Percentiles rank a stretch among this genome's conserved stretches.
These are phyloP conservation scores for Trachythela sp. DNA, from an alignment of 64 coral and sea anemone species.

Conservation along the genomic window DNA sequence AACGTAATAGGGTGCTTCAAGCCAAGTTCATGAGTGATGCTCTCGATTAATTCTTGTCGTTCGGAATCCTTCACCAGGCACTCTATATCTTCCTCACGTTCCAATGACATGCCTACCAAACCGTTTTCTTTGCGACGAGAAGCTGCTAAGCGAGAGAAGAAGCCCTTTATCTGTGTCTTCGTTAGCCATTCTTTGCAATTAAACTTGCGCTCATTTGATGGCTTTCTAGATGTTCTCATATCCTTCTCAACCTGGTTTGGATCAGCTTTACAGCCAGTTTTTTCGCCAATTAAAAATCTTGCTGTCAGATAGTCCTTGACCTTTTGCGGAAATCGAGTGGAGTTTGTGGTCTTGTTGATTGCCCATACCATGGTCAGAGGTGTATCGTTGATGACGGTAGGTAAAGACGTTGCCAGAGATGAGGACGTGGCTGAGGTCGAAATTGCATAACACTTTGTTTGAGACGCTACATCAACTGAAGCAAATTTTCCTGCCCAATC, in stretches of 20 bases:
- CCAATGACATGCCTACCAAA: neutral
- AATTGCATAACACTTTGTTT: neutral
- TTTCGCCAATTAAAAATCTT: too few relatives aligned
- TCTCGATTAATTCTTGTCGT: neutral
- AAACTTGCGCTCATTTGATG: slow-evolving; percentile 40
- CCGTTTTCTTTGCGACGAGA: slow-evolving; percentile 11
- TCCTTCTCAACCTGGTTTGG: slow-evolving; percentile 48
- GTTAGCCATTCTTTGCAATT: slow-evolving; percentile 35
- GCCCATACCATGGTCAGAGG: slow-evolving; percentile 40
- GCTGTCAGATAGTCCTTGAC: slow-evolving; percentile 51
- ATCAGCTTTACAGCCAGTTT: slow-evolving; percentile 44
- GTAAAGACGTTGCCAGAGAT: neutral
- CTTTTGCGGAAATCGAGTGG: slow-evolving; percentile 46
- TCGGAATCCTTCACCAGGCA: neutral
- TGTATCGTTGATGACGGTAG: neutral
- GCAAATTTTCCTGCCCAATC: slow-evolving; percentile 49
- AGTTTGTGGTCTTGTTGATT: slow-evolving; percentile 39
- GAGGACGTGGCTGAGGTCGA: neutral
- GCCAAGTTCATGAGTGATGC: slow-evolving; percentile 9
- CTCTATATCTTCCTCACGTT: neutral
- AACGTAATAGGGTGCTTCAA: neutral
- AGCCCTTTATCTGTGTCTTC: slow-evolving; percentile 36
- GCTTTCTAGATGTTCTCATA: slow-evolving; percentile 47
- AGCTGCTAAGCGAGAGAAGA: slow-evolving; percentile 36
- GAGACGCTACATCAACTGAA: slow-evolving; percentile 30